Evolutionary conservation across 2,113 vertebrate genomes (phyloP), one percentile per base, ranked within the genome.

Genomic region (Atrichornis clamosus): DNA sequence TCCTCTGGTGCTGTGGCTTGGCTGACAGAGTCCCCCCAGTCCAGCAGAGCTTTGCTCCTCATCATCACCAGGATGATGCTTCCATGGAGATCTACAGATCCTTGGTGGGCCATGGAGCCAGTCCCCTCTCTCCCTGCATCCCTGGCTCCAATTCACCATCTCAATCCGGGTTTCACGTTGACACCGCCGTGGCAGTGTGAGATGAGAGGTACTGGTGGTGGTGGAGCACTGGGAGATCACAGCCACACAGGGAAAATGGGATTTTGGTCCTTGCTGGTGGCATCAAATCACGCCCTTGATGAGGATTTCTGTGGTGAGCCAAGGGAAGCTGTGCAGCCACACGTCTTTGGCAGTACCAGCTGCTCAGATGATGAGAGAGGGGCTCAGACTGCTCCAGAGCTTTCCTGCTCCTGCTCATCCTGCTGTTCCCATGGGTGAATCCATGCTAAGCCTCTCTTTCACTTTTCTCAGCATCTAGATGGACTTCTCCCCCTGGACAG

Each of bases 21-120:
- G 89, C 33, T 70, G 46, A 19, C 6, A 26, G 56, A 50, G 46
- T 18, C 22, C 53, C 67, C 60, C 21, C 5, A 0, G 41, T 12
- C 52, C 47, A 42, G 39, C 52, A 73, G 47, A 67, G 23, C 33
- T 64, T 23, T 75, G 42, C 12, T 84, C 42, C 64, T 78, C 47
- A 8, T 56, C 12, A 0, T 39, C 65, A 52, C 50, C 50, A 35
- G 28, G 65, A 14, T 2, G 10, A 30, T 47, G 23, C 1, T 2
- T 3, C 24, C 21, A 6, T 2, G 3, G 32, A 18, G 6, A 15
- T 32, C 17, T 7, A 3, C 1, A 3, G 52, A 27, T 20, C 11
- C 11, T 15, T 8, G 73, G 13, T 7, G 3, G 15, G 63, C 52
- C 49, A 3, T 0, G 2, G 63, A 87, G 17, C 27, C 17, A 11